These are phyloP conservation scores for Odocoileus virginianus DNA, from an alignment of 2,113 vertebrate genomes.

Conservation along the genomic window DNA sequence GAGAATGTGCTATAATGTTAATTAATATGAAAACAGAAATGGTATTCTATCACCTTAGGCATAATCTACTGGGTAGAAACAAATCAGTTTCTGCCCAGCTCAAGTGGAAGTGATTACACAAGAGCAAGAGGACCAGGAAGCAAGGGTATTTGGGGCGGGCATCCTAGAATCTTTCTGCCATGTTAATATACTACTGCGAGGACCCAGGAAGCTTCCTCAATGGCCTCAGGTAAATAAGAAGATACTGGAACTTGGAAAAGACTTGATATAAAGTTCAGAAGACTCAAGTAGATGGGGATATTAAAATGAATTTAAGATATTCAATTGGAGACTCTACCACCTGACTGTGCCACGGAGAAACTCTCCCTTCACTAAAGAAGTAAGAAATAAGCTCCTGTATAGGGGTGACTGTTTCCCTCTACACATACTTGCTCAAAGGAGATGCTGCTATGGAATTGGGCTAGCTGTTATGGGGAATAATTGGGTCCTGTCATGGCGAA, in stretches of 20 bases:
- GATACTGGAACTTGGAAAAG: background rate
- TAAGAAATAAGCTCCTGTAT: background rate
- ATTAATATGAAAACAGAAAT: background rate
- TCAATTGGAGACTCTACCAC: background rate
- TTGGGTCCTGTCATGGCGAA: background rate
- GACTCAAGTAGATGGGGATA: background rate
- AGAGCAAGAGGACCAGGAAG: background rate
- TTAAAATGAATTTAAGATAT: background rate
- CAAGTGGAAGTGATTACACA: background rate
- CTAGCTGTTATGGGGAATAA: no score
- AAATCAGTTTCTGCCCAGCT: background rate
- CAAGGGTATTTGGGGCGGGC: rapidly evolving
- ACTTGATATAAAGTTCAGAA: background rate
- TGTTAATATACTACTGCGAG: background rate
- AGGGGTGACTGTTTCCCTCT: background rate
- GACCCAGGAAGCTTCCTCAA: background rate
- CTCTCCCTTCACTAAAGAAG: background rate
- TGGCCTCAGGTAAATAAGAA: background rate
- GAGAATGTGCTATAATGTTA: background rate
- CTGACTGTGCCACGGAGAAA: background rate
- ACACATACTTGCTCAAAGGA: background rate
- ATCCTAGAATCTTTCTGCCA: background rate
- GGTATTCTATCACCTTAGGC: background rate
- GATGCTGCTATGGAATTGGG: rapidly evolving
- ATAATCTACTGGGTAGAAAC: background rate